A percentile compares a stretch with the other conserved stretches of the same genome.
These are phyloP conservation scores for Trichogramma dendrolimi DNA, from an alignment of 2,888 invertebrate species.

Conservation along the genomic window DNA sequence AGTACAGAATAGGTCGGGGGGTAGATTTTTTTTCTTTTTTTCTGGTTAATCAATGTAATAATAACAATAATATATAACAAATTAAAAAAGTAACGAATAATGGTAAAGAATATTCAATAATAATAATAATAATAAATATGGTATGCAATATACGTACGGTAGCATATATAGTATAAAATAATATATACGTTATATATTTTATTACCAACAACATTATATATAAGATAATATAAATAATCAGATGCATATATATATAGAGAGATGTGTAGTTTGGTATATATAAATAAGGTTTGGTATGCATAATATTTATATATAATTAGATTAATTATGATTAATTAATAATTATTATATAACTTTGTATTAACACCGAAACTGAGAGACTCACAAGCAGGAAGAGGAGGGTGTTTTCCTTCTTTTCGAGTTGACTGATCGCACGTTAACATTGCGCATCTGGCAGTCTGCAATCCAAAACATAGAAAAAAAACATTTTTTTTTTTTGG, in stretches of 20 bases:
- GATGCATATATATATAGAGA: conserved; percentile 1
- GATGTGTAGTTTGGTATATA: too few species aligned
- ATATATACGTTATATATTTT: too few species aligned
- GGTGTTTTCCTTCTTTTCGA: conserved; percentile 65
- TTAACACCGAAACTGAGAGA: conserved; percentile 56
- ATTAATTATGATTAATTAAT: conserved; percentile 24
- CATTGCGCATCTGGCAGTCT: conserved; percentile 73
- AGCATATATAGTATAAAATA: too few species aligned
- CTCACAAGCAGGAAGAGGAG: conserved; percentile 67
- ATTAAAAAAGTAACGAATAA: too few species aligned
- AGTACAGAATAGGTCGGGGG: conserved; percentile 35
- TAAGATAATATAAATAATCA: too few species aligned
- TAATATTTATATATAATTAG: conserved; percentile 27
- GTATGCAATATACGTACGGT: too few species aligned
- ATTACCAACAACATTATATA: too few species aligned
- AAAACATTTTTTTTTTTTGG: conserved; percentile 34
- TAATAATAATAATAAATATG: too few species aligned
- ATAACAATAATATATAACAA: conserved; percentile 12
- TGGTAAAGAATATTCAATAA: too few species aligned
- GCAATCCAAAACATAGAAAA: conserved; percentile 64
- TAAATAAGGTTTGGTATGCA: conserved; percentile 30
- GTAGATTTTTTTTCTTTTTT: conserved; percentile 7
- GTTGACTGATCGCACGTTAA: conserved; percentile 70
- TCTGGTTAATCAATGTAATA: not conserved
- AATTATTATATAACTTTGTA: conserved; percentile 30